These are phyloP conservation scores for Anaspis maculata DNA, from an alignment of 2,888 invertebrate species.

Conservation along the genomic window DNA sequence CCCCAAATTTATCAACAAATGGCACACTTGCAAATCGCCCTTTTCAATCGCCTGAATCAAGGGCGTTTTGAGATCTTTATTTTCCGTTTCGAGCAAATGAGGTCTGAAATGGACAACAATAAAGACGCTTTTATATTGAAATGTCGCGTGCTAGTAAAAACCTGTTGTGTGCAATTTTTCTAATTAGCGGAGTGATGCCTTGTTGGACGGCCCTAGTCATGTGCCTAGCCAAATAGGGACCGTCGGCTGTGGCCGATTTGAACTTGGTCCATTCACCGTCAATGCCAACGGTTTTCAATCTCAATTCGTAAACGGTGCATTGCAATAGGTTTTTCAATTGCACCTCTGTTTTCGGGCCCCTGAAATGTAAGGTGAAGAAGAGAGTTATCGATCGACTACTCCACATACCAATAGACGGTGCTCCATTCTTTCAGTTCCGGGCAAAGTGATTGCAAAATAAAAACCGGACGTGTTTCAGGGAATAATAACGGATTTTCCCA, in stretches of 20 bases:
- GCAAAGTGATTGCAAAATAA: no score
- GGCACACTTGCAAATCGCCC: slow-evolving; percentile 41
- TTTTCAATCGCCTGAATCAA: slow-evolving; percentile 46
- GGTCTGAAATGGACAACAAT: no score
- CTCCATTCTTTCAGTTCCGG: no score
- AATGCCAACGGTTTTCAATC: slow-evolving; percentile 41
- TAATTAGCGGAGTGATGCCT: slow-evolving; percentile 28
- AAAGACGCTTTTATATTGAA: no score
- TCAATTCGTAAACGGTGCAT: slow-evolving; percentile 45
- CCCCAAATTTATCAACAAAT: slow-evolving; percentile 42
- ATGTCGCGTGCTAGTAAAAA: no score
- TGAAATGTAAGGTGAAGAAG: no score
- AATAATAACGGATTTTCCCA: no score
- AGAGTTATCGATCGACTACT: no score
- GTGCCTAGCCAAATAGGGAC: slow-evolving; percentile 29
- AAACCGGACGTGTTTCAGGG: no score
- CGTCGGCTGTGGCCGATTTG: slow-evolving; percentile 30
- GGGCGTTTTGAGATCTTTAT: slow-evolving; percentile 46
- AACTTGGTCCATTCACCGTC: slow-evolving; percentile 31
- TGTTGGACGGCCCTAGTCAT: slow-evolving; percentile 31
- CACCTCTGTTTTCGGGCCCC: no score
- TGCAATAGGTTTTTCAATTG: slow-evolving; percentile 45
- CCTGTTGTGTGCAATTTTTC: slow-evolving; percentile 32
- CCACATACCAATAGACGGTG: no score
- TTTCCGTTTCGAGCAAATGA: slow-evolving; percentile 42